Evolutionary conservation across 2,113 vertebrate genomes (phyloP).

Genomic region (Psilopsiagon aurifrons): DNA sequence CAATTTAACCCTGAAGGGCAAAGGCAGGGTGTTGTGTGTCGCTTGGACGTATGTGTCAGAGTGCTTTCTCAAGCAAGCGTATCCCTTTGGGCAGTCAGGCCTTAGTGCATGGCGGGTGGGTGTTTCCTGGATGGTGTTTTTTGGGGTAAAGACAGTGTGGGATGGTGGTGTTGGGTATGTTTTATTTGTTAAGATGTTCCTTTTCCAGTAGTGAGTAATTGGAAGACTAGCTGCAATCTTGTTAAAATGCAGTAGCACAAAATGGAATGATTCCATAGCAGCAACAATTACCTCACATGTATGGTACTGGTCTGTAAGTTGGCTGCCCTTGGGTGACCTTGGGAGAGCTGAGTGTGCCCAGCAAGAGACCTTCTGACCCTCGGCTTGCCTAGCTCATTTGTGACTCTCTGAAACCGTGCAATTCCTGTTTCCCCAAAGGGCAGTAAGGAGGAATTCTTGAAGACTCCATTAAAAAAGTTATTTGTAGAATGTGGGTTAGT

Average conservation of each 20-base stretch:
- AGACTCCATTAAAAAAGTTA: neutral
- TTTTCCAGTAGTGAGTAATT: neutral
- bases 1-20: neutral
- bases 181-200: neutral
- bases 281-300: neutral
- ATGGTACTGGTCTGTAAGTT: neutral
- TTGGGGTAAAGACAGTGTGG: neutral
- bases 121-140: no score
- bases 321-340: neutral
- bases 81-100: neutral
- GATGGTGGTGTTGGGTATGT: neutral
- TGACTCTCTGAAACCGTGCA: neutral
- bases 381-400: neutral
- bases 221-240: neutral
- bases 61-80: neutral
- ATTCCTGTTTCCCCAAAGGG: neutral
- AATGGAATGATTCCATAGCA: neutral
- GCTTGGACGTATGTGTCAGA: neutral
- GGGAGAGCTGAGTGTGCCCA: fast-evolving
- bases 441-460: neutral
- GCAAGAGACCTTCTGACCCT: fast-evolving
- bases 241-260: neutral
- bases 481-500: neutral
- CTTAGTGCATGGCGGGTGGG: neutral
- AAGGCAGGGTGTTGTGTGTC: neutral